These are phyloP conservation scores for Pogonognathellus flavescens DNA, from an alignment of 1,140 invertebrate species.

Conservation along the genomic window DNA sequence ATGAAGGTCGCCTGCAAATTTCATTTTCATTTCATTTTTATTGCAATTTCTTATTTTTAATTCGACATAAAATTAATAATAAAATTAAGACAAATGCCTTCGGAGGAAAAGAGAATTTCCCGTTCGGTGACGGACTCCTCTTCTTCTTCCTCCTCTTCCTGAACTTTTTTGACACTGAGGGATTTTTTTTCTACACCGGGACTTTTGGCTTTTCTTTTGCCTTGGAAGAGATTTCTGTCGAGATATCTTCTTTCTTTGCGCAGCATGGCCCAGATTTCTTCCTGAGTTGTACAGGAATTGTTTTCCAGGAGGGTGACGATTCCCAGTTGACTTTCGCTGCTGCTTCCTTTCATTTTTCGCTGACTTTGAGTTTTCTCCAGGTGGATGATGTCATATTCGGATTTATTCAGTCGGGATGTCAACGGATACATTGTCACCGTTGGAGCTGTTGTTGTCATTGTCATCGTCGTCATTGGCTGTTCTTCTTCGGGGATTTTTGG, in stretches of 20 bases:
- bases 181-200: slow-evolving; percentile 31
- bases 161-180: slow-evolving; percentile 32
- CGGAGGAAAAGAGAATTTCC: slow-evolving; percentile 39
- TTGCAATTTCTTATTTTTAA: background rate
- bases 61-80: background rate
- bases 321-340: slow-evolving; percentile 30
- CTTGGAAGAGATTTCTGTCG: slow-evolving; percentile 59
- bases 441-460: slow-evolving; percentile 52
- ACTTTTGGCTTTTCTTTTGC: slow-evolving; percentile 41
- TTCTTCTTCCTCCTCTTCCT: slow-evolving; percentile 24
- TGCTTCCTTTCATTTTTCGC: slow-evolving; percentile 29
- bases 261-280: slow-evolving; percentile 67
- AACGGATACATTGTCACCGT: slow-evolving; percentile 44
- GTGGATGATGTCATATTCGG: slow-evolving; percentile 57
- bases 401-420: slow-evolving; percentile 58
- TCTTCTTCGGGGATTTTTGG: slow-evolving; percentile 60
- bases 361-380: slow-evolving; percentile 31
- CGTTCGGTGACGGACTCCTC: background rate
- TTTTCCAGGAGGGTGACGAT: slow-evolving; percentile 10
- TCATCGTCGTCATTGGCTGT: slow-evolving; percentile 52
- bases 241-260: slow-evolving; percentile 65
- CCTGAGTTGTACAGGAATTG: slow-evolving; percentile 65
- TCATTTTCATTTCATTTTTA: background rate
- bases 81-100: background rate
- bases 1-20: slow-evolving; percentile 39